phyloP scores from a whole-genome alignment of 2,888 invertebrate species.

The Baccha elongata region DNA sequence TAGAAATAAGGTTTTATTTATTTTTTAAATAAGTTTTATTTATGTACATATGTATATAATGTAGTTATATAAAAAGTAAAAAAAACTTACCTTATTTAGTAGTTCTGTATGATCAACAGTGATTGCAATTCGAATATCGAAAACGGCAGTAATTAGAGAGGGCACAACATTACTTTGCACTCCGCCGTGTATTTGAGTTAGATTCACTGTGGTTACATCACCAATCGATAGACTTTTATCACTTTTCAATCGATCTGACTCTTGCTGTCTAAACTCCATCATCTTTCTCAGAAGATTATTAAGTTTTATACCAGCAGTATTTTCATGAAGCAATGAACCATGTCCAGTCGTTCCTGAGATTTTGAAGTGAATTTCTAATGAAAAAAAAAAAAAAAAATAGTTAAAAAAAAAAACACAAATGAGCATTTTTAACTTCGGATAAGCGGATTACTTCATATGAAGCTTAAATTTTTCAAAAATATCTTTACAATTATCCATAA shows the following conservation, averaged over 20 bases:
- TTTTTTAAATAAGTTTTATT: not conserved
- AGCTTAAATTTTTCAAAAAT: too few species aligned
- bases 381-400: not conserved
- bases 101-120: slow-evolving; percentile 84
- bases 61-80: not conserved
- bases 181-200: slow-evolving; percentile 88
- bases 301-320: slow-evolving; percentile 90
- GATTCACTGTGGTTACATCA: slow-evolving; percentile 89
- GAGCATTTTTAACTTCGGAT: too few species aligned
- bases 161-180: slow-evolving; percentile 93
- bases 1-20: too few species aligned
- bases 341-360: slow-evolving; percentile 90
- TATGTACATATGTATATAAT: not conserved
- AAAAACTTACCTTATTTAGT: slow-evolving; percentile 84
- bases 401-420: not conserved
- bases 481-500: too few species aligned
- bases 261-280: slow-evolving; percentile 85
- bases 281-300: slow-evolving; percentile 86
- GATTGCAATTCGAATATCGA: slow-evolving; percentile 87
- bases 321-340: slow-evolving; percentile 87
- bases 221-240: slow-evolving; percentile 85
- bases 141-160: slow-evolving; percentile 85
- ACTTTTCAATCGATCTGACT: slow-evolving; percentile 84
- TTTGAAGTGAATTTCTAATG: slow-evolving; percentile 85
- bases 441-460: too few species aligned